Evolutionary conservation across 2,113 vertebrate species (phyloP), one percentile per base, ranked within the genome.

Genomic region (Lamprologus tigripictilis): DNA sequence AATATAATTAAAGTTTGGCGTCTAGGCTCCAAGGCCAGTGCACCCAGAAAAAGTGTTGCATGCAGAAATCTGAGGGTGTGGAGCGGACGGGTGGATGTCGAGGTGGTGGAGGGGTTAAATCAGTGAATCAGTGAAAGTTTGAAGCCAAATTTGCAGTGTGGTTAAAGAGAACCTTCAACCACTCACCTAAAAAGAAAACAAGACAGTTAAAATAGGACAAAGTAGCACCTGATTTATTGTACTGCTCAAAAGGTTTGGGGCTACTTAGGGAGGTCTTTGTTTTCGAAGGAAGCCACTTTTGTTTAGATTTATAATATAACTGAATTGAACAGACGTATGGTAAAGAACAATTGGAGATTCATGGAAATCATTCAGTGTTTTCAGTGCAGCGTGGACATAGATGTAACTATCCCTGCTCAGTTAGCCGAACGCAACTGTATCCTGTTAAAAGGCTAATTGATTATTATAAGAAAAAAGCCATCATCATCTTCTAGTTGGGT

Each of bases 11-110:
- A 28, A 78, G 45, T 49, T 49, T 78, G 42, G 23, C 17, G 6
- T 49, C 6, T n/a, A 49, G 45, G 45, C 45, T 78, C 26, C 7
- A 13, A 51, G 73, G 26, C 11, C 26, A 3, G 16, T n/a, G 10
- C 45, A 31, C 7, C 26, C 10, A 28, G 26, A 31, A 31, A 40
- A 31, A 31, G 71, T 19, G 16, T 19, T 76, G 16, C 42, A 76
- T 11, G 14, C 7, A 49, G 71, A 31, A 6, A 31, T 78, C 42
- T 78, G 26, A 31, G 16, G 16, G 42, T 12, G 23, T 11, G 21
- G 71, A 31, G 42, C 2, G 4, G 0, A 31, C 0, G 4, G 14
- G 21, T 76, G 40, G 68, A 47, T 76, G 6, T 47, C 6, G 3
- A 45, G 40, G 68, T 76, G 42, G 4, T 47, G 71, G 23, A 76